Evolutionary conservation across 2,797 vertebrate species (phyloP), one percentile per base, ranked within the genome.

Genomic region (Danionella dracula): DNA sequence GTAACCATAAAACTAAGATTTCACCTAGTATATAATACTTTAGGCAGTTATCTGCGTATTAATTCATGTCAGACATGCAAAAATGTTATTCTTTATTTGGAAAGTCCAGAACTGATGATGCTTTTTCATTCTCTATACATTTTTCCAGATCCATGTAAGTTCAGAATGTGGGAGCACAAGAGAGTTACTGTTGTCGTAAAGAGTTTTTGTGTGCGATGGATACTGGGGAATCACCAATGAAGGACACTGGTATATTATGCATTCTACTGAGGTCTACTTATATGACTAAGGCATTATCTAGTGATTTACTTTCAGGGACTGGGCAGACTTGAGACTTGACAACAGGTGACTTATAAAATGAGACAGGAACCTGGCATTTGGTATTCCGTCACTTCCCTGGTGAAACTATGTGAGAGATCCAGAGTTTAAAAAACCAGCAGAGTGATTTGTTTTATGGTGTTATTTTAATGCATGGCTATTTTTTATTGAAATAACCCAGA

Each of bases 181-280:
- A 20, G 27, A 55, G 38, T 44, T 46, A 46, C 53, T 53, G 59
- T 46, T 34, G 17, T 13, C 27, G 10, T 53, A 66, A 57, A 21
- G 44, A 51, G 15, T 62, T 29, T 72, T 61, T 49, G 54, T 49
- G n/a, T 65, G 64, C 41, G 16, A 40, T 29, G 32, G 65, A 50
- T 50, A 66, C 71, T 69, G 51, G 34, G 29, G 29, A 60, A 61
- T 69, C 50, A 58, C 51, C 78, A 77, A 76, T 66, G 68, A 76
- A 76, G 61, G 64, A 42, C 55, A 11, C 37, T 16, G 23, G 56
- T 77, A 63, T 74, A 69, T 68, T 29, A 12, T 21, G 53, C 53
- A 69, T 37, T 23, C 58, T 50, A 37, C 42, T 55, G 32, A 68
- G 27, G 68, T 70, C 76, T 72, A 75, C 45, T 38, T 70, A 63